Evolutionary conservation across 2,888 invertebrate species (phyloP), one percentile per base, ranked within the genome.

Genomic region (Fragum sueziense): DNA sequence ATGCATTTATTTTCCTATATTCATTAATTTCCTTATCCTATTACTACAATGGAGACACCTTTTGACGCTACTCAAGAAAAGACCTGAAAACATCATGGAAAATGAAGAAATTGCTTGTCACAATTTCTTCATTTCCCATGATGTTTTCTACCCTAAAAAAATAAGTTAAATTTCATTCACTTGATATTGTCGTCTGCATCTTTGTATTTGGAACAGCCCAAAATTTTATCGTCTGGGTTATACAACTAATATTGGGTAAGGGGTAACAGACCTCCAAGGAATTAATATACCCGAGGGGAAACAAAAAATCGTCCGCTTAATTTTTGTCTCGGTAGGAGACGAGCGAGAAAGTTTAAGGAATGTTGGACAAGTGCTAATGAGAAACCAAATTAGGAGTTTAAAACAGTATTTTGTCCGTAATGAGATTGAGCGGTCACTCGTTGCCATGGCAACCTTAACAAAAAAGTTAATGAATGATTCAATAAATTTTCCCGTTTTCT

Each of bases 301-400:
- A 22, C 33, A 33, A 9, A 33, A 61, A 61, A 33, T 61, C 33
- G 61, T 61, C 33, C 25, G 65, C 37, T 65, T 65, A 65, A 65
- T 65, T 65, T 31, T 65, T 37, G 41, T 37, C 65, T 41, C 41
- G 1, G 41, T 41, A 22, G 65, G 65, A 65, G 65, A 41, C 41
- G 34, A 65, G 65, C 27, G 14, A 11, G 65, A 65, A 65, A 65
- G 65, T 65, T 65, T 20, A 41, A 41, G 65, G 65, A 65, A 65
- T 65, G 65, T 65, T 65, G 65, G 65, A 65, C 65, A 65, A 65
- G 65, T 65, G 65, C 65, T 65, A 65, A 65, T 65, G 65, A 65
- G 65, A 65, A 65, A 65, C 65, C 65, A 65, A 65, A 65, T 65
- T 65, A 65, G 65, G 65, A 65, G 65, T 41, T 65, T 65, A 65